Base-by-base conservation (phyloP, 1,140 invertebrate genomes). In the Dolichoris vasculosae region DNA sequence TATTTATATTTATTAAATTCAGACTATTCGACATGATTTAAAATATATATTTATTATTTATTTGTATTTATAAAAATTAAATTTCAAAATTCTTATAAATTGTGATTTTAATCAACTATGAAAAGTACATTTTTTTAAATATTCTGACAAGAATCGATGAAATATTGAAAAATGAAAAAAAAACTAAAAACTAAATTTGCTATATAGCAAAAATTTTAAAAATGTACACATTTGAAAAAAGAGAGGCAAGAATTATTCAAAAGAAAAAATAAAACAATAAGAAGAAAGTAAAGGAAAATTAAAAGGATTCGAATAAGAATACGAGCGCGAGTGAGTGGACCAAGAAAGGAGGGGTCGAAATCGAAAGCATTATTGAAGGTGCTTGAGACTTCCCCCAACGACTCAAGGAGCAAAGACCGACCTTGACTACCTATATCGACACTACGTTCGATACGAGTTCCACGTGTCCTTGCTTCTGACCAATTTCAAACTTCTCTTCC, bases 331-430 rank as follows among this genome's bases (percentile, higher is more conserved):
- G 55, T 59, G 13, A 79, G 46, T 32, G 78, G 59, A 59, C 35
- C 55, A 46, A 32, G 13, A 23, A 80, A 40, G 17, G 15, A 30
- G 67, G 30, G 67, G n/a, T 46, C 30, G 55, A 76, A 82, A 63
- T 40, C 40, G 51, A 83, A 83, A 76, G 40, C 73, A 76, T 32
- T 63, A n/a, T 11, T 32, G 73, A 71, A 84, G 83, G 40, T 84
- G 46, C 46, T 73, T 13, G 32, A 64, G 13, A 17, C 23, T 73
- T 76, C 69, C 40, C 55, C 51, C n/a, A 15, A 23, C 15, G 23
- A 51, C 9, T 71, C 55, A 87, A 86, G 88, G 93, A 89, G 92
- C 89, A 90, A 93, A 92, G 83, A 94, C 94, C 85, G 89, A 92
- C 78, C 93, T 93, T 91, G 94, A 94, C 91, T 89, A 89, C 86